Evolutionary conservation across 2,888 invertebrate genomes (phyloP).

Genomic region (Brachylomia viminalis): DNA sequence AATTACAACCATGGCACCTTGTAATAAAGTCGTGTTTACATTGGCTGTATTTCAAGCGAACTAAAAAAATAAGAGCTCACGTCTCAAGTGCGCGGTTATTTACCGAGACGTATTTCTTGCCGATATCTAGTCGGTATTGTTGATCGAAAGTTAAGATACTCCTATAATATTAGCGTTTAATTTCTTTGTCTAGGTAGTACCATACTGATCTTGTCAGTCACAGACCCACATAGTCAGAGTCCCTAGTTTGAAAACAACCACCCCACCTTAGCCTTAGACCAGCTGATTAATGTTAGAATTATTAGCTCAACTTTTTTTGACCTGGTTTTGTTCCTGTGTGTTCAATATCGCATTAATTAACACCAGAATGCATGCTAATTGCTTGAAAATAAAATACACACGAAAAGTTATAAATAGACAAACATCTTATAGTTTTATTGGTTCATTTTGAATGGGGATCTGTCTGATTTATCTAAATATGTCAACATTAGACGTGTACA

Average conservation of each 20-base stretch:
- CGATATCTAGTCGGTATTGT: too few relatives aligned
- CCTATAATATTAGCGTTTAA: not conserved
- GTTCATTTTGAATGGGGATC: not conserved
- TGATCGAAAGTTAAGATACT: too few relatives aligned
- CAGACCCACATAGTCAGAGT: too few relatives aligned
- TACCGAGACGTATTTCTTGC: too few relatives aligned
- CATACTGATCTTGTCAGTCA: not conserved
- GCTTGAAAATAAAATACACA: not conserved
- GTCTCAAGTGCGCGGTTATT: too few relatives aligned
- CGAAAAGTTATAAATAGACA: not conserved
- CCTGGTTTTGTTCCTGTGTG: not conserved
- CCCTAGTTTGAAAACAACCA: not conserved
- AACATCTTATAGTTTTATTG: not conserved
- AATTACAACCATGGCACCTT: too few relatives aligned
- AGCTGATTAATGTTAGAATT: not conserved
- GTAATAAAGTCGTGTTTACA: too few relatives aligned
- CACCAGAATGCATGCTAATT: not conserved
- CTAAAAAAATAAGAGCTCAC: too few relatives aligned
- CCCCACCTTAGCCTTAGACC: not conserved
- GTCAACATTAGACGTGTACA: conserved; percentile 22
- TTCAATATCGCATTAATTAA: not conserved
- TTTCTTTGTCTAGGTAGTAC: not conserved
- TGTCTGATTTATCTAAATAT: conserved; percentile 37
- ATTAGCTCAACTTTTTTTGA: not conserved
- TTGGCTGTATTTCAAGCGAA: too few relatives aligned